These are phyloP conservation scores for Eurystomus glaucurus DNA, from an alignment of 2,797 vertebrate genomes.

Conservation along the genomic window DNA sequence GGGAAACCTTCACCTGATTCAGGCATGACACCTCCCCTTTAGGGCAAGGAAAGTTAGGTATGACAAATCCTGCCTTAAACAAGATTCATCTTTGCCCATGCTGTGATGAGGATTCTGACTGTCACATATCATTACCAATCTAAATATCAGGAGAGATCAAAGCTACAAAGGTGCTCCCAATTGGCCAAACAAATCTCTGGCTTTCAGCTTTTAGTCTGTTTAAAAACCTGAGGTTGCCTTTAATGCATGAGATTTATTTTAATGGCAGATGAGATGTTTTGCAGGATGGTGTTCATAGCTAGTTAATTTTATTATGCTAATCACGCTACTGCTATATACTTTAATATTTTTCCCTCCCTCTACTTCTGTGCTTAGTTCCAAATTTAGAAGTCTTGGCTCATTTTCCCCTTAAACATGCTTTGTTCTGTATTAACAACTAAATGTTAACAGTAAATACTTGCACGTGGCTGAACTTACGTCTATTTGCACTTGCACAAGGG, in stretches of 20 bases:
- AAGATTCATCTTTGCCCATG: neutral
- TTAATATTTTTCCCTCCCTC: neutral
- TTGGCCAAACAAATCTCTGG: neutral
- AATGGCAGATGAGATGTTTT: neutral
- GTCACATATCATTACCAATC: neutral
- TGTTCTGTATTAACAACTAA: neutral
- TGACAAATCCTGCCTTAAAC: neutral
- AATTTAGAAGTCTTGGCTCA: neutral
- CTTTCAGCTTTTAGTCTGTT: neutral
- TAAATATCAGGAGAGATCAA: neutral
- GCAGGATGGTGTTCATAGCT: neutral
- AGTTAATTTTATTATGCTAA: neutral
- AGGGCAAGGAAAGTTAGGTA: neutral
- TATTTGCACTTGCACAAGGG: slow-evolving; percentile 90
- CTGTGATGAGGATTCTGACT: neutral
- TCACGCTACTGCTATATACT: neutral
- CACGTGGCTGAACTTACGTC: slow-evolving; percentile 88
- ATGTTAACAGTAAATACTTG: neutral
- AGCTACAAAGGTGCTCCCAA: neutral
- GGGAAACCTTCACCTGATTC: neutral
- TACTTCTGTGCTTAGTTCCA: neutral
- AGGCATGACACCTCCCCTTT: neutral
- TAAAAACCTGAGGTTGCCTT: neutral
- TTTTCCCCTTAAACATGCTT: neutral
- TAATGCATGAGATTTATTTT: neutral